phyloP scores from a whole-genome alignment of 2,797 vertebrate species.

The Poecilia gillii region DNA sequence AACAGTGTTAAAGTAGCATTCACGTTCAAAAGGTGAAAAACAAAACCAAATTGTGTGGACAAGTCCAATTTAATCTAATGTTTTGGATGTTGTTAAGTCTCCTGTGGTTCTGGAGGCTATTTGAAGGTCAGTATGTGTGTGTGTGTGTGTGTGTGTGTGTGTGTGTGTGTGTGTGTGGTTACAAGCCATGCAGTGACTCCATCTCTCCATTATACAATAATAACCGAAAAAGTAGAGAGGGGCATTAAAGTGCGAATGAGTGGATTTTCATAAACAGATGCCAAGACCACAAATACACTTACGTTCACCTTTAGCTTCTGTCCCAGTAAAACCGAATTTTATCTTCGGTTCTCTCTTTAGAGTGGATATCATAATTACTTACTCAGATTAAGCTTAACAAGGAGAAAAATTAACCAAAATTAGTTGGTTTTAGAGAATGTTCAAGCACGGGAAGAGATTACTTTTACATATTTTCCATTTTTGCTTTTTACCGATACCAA shows the following conservation, averaged over 20 bases:
- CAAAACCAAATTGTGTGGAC: conserved; percentile 40
- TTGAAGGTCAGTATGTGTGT: conserved; percentile 46
- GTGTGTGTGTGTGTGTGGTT: conserved; percentile 47
- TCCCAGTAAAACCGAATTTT: conserved; percentile 39
- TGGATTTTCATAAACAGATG: conserved; percentile 53
- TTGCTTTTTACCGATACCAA: neutral
- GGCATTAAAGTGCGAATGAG: conserved; percentile 71
- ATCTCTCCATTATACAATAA: conserved; percentile 75
- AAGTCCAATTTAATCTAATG: conserved; percentile 56
- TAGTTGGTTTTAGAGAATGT: neutral
- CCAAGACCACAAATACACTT: conserved; percentile 72
- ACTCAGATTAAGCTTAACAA: neutral
- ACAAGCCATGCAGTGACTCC: conserved; percentile 73
- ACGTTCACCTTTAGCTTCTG: conserved; percentile 65
- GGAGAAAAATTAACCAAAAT: neutral
- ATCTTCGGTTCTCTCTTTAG: conserved; percentile 44
- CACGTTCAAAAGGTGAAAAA: conserved; percentile 57
- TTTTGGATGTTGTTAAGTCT: conserved; percentile 59
- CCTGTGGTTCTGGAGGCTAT: conserved; percentile 34
- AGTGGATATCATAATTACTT: neutral
- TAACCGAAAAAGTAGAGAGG: conserved; percentile 70
- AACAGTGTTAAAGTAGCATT: conserved; percentile 37
- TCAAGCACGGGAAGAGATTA: neutral
- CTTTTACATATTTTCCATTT: neutral
- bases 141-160: conserved; percentile 37